These are phyloP conservation scores for Alcedo quadribrachys DNA, from an alignment of 2,797 vertebrate genomes.

Conservation along the genomic window DNA sequence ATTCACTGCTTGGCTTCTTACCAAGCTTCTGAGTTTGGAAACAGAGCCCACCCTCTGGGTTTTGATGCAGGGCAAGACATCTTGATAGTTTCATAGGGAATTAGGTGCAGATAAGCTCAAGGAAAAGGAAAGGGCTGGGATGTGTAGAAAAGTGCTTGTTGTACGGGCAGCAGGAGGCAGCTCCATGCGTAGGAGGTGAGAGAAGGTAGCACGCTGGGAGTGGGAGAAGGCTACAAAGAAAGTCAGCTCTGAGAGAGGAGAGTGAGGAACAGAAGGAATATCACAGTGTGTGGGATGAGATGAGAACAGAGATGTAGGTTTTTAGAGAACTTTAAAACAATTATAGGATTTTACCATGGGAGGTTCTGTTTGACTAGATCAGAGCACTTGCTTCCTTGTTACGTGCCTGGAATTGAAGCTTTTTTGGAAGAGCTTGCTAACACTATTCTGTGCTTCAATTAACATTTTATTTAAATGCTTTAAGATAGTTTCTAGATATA, in stretches of 20 bases:
- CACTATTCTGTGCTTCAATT: slow-evolving; percentile 51
- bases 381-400: slow-evolving; percentile 51
- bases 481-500: slow-evolving; percentile 53
- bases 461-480: slow-evolving; percentile 65
- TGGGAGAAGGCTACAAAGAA: slow-evolving; percentile 68
- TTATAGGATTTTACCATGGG: slow-evolving; percentile 68
- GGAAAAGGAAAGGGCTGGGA: slow-evolving; percentile 19
- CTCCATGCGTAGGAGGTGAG: slow-evolving; percentile 51
- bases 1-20: not conserved
- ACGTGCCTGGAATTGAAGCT: slow-evolving; percentile 50
- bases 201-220: slow-evolving; percentile 60
- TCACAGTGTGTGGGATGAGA: slow-evolving; percentile 68
- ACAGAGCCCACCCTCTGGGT: not conserved
- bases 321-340: slow-evolving; percentile 72
- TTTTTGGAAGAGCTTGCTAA: slow-evolving; percentile 59
- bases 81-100: not conserved
- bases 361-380: slow-evolving; percentile 71
- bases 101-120: not conserved
- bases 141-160: slow-evolving; percentile 49
- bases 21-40: not conserved
- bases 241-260: slow-evolving; percentile 52
- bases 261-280: slow-evolving; percentile 69
- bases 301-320: slow-evolving; percentile 70
- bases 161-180: slow-evolving; percentile 67
- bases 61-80: slow-evolving; percentile 33